Evolutionary conservation across 2,113 vertebrate species (phyloP).

Genomic region (Nestor notabilis): DNA sequence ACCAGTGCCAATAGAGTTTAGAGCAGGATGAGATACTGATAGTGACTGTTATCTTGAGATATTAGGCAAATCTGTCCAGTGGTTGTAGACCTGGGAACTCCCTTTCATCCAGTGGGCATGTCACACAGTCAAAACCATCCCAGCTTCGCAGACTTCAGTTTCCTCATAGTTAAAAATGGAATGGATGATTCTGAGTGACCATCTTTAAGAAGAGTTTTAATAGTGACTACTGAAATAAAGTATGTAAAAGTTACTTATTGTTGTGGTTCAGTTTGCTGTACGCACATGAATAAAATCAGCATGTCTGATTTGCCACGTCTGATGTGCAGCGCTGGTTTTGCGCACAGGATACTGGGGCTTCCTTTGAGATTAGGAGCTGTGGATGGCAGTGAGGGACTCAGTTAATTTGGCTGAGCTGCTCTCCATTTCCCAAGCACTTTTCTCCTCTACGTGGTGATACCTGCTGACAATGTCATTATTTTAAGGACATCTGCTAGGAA

Average conservation of each 20-base stretch:
- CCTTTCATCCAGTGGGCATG: neutral
- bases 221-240: neutral
- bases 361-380: neutral
- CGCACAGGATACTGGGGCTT: rapidly evolving
- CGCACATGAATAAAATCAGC: neutral
- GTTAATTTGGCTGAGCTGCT: neutral
- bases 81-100: neutral
- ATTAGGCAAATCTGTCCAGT: no score
- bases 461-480: neutral
- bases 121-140: neutral
- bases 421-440: neutral
- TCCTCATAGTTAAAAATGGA: neutral
- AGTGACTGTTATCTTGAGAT: neutral
- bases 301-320: rapidly evolving
- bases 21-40: neutral
- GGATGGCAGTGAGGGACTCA: neutral
- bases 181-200: neutral
- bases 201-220: neutral
- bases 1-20: neutral
- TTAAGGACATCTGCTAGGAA: neutral
- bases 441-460: neutral
- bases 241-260: neutral
- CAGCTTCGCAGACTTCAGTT: neutral
- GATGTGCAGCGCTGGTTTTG: rapidly evolving
- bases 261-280: neutral